A percentile compares a stretch with the other conserved stretches of the same genome.
Evolutionary conservation across 1,140 invertebrate species (phyloP).

Genomic region (Trichogramma pretiosum): DNA sequence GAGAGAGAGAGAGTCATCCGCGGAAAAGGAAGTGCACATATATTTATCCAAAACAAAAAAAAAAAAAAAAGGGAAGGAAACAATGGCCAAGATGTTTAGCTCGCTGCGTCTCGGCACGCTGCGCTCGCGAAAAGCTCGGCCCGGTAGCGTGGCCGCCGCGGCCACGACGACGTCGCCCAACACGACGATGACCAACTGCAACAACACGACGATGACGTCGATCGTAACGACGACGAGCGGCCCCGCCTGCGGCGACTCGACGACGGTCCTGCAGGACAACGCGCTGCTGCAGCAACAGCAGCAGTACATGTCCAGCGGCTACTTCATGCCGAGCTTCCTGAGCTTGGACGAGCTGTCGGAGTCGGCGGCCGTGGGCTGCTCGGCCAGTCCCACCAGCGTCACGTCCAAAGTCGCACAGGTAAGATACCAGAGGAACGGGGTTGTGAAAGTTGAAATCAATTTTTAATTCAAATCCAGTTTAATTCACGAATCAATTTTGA

Average conservation of each 20-base stretch:
- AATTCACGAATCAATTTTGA: too few relatives aligned
- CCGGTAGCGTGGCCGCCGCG: constrained; percentile 42
- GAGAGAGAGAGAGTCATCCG: background rate
- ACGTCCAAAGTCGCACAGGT: constrained; percentile 67
- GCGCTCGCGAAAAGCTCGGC: constrained; percentile 38
- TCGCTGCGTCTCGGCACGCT: constrained; percentile 39
- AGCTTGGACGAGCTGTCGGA: constrained; percentile 31
- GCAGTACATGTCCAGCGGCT: constrained; percentile 4
- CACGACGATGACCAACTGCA: constrained; percentile 27
- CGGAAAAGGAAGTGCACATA: background rate
- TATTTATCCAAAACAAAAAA: background rate
- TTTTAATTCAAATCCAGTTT: too few relatives aligned
- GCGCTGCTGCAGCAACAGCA: constrained; percentile 20
- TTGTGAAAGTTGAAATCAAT: too few relatives aligned
- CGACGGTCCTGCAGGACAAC: background rate
- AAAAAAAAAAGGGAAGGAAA: background rate
- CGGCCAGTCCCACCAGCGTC: constrained; percentile 56
- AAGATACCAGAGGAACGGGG: too few relatives aligned
- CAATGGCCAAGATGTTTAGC: constrained; percentile 39
- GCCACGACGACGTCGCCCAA: constrained; percentile 37
- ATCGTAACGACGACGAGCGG: background rate
- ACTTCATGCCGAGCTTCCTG: constrained; percentile 15
- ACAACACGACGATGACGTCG: background rate
- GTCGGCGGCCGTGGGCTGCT: constrained; percentile 47
- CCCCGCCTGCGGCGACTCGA: background rate